Evolutionary conservation across 2,888 invertebrate species (phyloP), one percentile per base, ranked within the genome.

Genomic region (Stictocephala bisonia): DNA sequence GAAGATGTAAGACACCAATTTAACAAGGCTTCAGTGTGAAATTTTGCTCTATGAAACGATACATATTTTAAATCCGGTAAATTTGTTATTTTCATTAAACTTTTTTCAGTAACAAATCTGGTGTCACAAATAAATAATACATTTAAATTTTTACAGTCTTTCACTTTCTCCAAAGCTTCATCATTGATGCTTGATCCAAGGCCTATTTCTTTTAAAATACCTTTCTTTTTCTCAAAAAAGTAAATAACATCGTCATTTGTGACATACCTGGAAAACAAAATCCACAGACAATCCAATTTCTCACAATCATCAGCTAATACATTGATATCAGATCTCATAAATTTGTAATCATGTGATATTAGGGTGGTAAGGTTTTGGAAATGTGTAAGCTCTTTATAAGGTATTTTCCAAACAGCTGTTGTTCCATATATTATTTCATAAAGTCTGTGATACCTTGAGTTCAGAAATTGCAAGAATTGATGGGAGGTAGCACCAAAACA

Each of bases 221-320:
- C 2, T 26, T 64, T 64, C 64, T 64, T 64, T 15, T n/a, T 44
- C 3, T 64, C 44, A 26, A 64, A 64, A 44, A 64, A 64, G 27
- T 44, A 26, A 15, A 64, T 13, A 1, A 64, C 22, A 15, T 64
- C 64, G 44, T 64, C 64, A 44, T 22, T 40, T 64, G 24, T 64
- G 1, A 15, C 22, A 3, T 40, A 22, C 20, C 64, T 64, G 1
- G 64, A 24, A 26, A 44, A 15, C 40, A 64, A 64, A 26, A 64
- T 64, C 64, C 64, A 64, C 40, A 64, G 44, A n/a, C 44, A 22
- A 7, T 9, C 27, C 24, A 64, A n/a, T 3, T 6, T 44, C 2
- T 22, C 24, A 44, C 64, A 64, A 13, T 44, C n/a, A 64, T 64
- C 44, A 3, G 64, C 64, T 26, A 64, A 15, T 13, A 22, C 1